Evolutionary conservation across 2,888 invertebrate genomes (phyloP).

Genomic region (Pristionchus fissidentatus): DNA sequence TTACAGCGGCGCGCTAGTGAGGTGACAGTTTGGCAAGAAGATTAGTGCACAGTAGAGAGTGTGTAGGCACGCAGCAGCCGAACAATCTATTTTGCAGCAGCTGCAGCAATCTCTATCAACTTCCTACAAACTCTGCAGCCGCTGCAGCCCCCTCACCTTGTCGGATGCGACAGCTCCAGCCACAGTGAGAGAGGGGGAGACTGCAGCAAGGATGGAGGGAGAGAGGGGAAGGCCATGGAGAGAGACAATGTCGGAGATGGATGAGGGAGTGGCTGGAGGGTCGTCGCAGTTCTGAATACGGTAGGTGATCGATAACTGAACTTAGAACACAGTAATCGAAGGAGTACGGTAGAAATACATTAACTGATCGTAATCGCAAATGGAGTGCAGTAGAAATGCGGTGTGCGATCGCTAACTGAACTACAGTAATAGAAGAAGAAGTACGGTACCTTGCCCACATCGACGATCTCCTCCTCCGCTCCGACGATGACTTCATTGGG

Average conservation of each 20-base stretch:
- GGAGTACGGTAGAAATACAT: not conserved
- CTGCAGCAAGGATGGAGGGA: slow-evolving; percentile 5
- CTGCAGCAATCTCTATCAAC: not conserved
- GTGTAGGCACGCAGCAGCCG: too few relatives aligned
- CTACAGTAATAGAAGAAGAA: too few relatives aligned
- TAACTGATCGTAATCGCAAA: too few relatives aligned
- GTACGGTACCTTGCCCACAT: slow-evolving; percentile 26
- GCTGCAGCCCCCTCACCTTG: slow-evolving; percentile 39
- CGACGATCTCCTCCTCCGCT: not conserved
- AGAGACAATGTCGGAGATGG: slow-evolving; percentile 27
- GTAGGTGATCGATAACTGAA: not conserved
- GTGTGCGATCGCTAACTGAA: too few relatives aligned
- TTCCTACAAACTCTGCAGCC: not conserved
- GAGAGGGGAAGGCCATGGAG: not conserved
- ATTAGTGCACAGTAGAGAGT: too few relatives aligned
- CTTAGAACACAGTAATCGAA: too few relatives aligned
- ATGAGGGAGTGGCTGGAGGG: not conserved
- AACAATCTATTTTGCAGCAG: too few relatives aligned
- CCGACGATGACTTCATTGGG: not conserved
- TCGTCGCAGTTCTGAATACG: slow-evolving; percentile 22
- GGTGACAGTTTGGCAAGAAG: too few relatives aligned
- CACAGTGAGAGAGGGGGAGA: slow-evolving; percentile 46
- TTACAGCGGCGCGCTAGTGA: too few relatives aligned
- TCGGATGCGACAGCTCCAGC: slow-evolving; percentile 51
- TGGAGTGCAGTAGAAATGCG: too few relatives aligned